phyloP scores from a whole-genome alignment of 2,113 vertebrate species.

The Tonatia bakeri region DNA sequence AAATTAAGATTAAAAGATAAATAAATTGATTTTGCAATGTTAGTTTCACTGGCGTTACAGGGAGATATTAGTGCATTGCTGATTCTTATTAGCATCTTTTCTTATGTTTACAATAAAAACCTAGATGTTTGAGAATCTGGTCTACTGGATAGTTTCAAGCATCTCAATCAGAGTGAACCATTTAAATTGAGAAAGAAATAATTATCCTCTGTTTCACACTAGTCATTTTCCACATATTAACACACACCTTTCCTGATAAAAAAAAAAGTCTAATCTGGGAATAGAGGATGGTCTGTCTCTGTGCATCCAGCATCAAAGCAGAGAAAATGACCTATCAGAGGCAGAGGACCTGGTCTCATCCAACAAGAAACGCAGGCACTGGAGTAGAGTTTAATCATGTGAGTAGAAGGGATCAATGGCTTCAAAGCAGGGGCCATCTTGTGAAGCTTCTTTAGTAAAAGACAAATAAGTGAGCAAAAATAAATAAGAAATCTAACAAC shows the following conservation, averaged over 20 bases:
- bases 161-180: not conserved
- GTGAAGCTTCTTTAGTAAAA: not conserved
- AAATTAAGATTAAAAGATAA: too few species aligned
- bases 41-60: not conserved
- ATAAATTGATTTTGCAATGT: too few species aligned
- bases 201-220: not conserved
- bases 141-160: not conserved
- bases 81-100: not conserved
- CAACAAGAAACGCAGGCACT: not conserved
- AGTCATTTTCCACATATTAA: not conserved
- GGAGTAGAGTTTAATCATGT: too few species aligned
- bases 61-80: not conserved
- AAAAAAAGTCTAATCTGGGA: too few species aligned
- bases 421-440: not conserved
- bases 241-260: not conserved
- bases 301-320: not conserved
- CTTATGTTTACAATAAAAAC: not conserved
- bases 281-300: not conserved
- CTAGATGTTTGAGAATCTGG: not conserved
- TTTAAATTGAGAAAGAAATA: not conserved
- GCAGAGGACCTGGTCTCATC: not conserved
- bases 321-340: not conserved
- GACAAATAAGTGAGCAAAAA: not conserved
- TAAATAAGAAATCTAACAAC: not conserved
- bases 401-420: not conserved